These are phyloP conservation scores for Plecotus auritus DNA, from an alignment of 2,113 vertebrate genomes.

Conservation along the genomic window DNA sequence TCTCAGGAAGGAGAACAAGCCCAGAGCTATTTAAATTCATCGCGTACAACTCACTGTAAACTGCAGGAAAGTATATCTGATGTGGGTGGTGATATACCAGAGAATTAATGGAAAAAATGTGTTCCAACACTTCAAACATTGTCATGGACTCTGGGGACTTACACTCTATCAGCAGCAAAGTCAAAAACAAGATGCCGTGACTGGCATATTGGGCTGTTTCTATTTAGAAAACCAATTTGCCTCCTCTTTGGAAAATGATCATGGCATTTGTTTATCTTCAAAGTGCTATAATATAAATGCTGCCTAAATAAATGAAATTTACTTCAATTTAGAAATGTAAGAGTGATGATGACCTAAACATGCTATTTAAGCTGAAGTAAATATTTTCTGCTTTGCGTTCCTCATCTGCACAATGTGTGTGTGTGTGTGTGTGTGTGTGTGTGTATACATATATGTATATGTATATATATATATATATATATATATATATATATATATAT, in stretches of 20 bases:
- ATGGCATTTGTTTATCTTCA: constrained; percentile 42
- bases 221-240: constrained; percentile 43
- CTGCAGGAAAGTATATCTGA: constrained; percentile 3
- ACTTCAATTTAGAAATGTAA: constrained; percentile 40
- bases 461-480: too few species aligned
- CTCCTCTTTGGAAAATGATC: constrained; percentile 24
- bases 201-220: background rate
- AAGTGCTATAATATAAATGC: constrained; percentile 38
- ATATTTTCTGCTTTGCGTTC: constrained; percentile 12
- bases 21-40: constrained; percentile 60
- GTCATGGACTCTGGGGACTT: background rate
- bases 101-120: constrained; percentile 32
- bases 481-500: too few species aligned
- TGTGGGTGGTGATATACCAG: constrained; percentile 20
- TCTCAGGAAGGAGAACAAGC: background rate
- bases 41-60: background rate
- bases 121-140: constrained; percentile 36
- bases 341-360: constrained; percentile 21
- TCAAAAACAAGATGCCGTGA: constrained; percentile 11
- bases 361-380: constrained; percentile 7
- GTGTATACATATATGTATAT: too few species aligned
- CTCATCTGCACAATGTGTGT: background rate
- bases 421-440: too few species aligned
- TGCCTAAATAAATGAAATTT: constrained; percentile 43
- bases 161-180: background rate